Base-by-base conservation (phyloP, 2,888 invertebrate genomes). In the Acanthococcus lagerstroemiae region DNA sequence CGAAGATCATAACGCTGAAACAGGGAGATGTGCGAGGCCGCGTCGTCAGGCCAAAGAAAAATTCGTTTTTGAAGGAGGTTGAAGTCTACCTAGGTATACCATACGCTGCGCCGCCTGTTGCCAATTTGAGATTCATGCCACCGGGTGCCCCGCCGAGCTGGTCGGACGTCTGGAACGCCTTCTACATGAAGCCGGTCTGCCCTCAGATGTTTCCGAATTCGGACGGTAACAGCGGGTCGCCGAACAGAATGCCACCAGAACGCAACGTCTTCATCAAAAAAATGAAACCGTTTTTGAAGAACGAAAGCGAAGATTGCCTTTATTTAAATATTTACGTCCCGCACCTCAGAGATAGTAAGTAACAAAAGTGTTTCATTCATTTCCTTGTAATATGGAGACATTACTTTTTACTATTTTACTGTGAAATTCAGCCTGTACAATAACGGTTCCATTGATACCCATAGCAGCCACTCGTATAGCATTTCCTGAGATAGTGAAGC, bases 121-220 rank as follows among this genome's bases (percentile, higher is more conserved):
- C 84, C 5, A 61, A 78, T 67, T 79, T 87, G 58, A 81, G 92
- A 67, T 92, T 92, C 76, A 89, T 91, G 84, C 90, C 91, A 30
- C 91, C 92, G 70, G 86, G 86, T 50, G 87, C 86, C 65, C 90
- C 92, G 0, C 83, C 87, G 60, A 86, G 87, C 0, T 92, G 93
- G 93, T 45, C 66, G 21, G 85, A 83, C 0, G 68, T 70, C 1
- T 57, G 67, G 56, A 66, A 68, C 4, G 66, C 56, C 55, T 37
- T 46, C n/a, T 71, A 70, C 17, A 82, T 87, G 77, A 87, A 89
- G 67, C 90, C 92, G 3, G 94, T 92, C 45, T 95, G 95, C 76
- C 94, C 95, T 1, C 95, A 95, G 79, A 84, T 86, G 72, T 77
- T 90, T 70, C 92, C 93, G 44, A 87, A 91, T 75, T 84, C 89